phyloP scores from a whole-genome alignment of 2,113 vertebrate genomes.

The Amphiprion percula region DNA sequence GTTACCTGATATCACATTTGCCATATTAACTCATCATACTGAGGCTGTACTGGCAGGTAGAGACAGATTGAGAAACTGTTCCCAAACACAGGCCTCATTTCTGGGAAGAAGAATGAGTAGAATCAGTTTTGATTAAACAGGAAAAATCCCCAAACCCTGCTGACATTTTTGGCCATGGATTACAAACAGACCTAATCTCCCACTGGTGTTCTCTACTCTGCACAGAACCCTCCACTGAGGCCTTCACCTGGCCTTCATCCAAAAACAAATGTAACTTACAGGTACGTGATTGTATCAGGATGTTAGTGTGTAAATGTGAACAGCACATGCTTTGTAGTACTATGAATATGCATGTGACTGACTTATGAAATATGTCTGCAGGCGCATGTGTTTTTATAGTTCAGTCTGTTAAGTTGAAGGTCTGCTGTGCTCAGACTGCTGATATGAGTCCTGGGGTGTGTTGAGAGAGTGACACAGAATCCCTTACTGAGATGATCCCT shows the following conservation, averaged over 20 bases:
- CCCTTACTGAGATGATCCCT: slow-evolving; percentile 68
- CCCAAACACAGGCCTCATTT: slow-evolving; percentile 50
- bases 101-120: slow-evolving; percentile 62
- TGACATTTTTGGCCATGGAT: slow-evolving; percentile 63
- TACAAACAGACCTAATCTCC: slow-evolving; percentile 74
- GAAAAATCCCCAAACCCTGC: slow-evolving; percentile 56
- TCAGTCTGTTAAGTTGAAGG: slow-evolving; percentile 14
- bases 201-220: slow-evolving; percentile 37
- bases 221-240: slow-evolving; percentile 34
- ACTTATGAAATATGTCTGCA: background rate
- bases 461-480: slow-evolving; percentile 73
- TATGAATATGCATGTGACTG: background rate
- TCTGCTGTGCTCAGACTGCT: slow-evolving; percentile 18
- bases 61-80: slow-evolving; percentile 47
- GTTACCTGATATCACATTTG: background rate
- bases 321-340: background rate
- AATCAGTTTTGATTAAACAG: slow-evolving; percentile 74
- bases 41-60: slow-evolving; percentile 7
- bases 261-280: slow-evolving; percentile 26
- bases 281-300: slow-evolving; percentile 18
- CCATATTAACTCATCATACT: slow-evolving; percentile 18
- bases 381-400: background rate
- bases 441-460: slow-evolving; percentile 26
- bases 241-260: slow-evolving; percentile 28
- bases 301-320: background rate